Evolutionary conservation across 2,888 invertebrate species (phyloP).

Genomic region (Cheilosia pagana): DNA sequence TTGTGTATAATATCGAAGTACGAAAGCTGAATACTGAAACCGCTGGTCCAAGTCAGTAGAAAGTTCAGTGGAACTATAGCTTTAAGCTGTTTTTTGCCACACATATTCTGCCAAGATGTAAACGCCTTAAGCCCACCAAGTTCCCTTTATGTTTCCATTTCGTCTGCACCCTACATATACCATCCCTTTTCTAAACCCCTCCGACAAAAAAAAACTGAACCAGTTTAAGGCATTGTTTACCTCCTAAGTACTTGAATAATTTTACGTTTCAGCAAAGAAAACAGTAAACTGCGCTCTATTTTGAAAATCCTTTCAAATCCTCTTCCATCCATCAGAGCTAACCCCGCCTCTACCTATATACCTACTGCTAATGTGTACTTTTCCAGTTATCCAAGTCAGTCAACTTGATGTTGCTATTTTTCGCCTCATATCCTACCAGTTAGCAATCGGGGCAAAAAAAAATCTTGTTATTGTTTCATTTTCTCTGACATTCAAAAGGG

Average conservation of each 20-base stretch:
- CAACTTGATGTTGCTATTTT: slow-evolving; percentile 51
- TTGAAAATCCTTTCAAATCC: slow-evolving; percentile 26
- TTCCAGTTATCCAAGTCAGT: slow-evolving; percentile 60
- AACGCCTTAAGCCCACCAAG: no score
- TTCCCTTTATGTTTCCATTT: no score
- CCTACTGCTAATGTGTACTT: slow-evolving; percentile 32
- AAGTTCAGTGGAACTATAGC: no score
- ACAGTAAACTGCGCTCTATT: neutral
- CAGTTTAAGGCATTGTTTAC: slow-evolving; percentile 34
- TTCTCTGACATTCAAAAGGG: slow-evolving; percentile 59
- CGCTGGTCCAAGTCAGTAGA: no score
- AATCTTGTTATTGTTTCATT: slow-evolving; percentile 72
- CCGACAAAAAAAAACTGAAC: neutral
- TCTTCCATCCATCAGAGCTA: slow-evolving; percentile 4
- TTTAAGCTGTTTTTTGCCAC: no score
- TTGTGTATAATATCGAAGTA: no score
- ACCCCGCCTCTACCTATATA: neutral
- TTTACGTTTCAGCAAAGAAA: slow-evolving; percentile 31
- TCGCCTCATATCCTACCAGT: slow-evolving; percentile 53
- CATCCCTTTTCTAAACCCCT: no score
- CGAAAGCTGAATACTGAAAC: no score
- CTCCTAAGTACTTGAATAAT: slow-evolving; percentile 43
- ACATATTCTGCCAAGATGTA: no score
- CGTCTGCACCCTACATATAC: no score
- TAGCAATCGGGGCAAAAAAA: slow-evolving; percentile 40